Evolutionary conservation across 2,113 vertebrate genomes (phyloP), one percentile per base, ranked within the genome.

Genomic region (Erythrolamprus reginae): DNA sequence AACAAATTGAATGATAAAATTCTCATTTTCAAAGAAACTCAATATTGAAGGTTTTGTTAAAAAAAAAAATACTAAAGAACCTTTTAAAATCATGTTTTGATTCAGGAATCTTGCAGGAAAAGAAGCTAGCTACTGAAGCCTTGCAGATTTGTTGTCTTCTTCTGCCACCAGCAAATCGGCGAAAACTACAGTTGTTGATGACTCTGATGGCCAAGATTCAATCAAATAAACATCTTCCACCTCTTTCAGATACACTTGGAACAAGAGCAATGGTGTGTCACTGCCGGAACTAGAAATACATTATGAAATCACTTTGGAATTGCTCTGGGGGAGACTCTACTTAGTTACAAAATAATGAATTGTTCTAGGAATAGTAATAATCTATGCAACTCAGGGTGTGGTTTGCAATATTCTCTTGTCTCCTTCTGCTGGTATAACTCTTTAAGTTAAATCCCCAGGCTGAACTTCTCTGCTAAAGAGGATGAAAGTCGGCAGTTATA

Each of bases 111-210:
- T 93, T 97, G 52, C 97, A 97, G 92, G 95, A 96, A 70, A 96
- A 95, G 88, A 95, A 94, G 48, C 94, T 97, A 88, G 98, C 97
- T 0, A 38, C 97, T 17, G 98, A 98, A 96, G 98, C 98, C 10
- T 96, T 98, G 95, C 98, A 98, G 94, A 93, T 98, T 92, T 98
- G 97, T 93, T 98, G 97, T 92, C 97, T 98, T 17, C 95, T 98
- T 28, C 94, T 98, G 87, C 98, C 98, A 26, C 98, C 98, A 24
- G 97, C 97, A 95, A 98, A 98, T 50, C 97, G 98, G 15, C 97
- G 97, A 70, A 98, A 96, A 87, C 94, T 98, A 26, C 98, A 98
- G 91, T 95, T 98, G 7, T 92, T 98, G 92, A 96, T 98, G 96
- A 97, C 95, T 90, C 97, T 98, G 97, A 98, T 98, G 97, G 93